Percentiles rank a stretch among this genome's conserved stretches.
phyloP scores from a whole-genome alignment of 2,888 invertebrate genomes.

The Rugalucina vietnamica region DNA sequence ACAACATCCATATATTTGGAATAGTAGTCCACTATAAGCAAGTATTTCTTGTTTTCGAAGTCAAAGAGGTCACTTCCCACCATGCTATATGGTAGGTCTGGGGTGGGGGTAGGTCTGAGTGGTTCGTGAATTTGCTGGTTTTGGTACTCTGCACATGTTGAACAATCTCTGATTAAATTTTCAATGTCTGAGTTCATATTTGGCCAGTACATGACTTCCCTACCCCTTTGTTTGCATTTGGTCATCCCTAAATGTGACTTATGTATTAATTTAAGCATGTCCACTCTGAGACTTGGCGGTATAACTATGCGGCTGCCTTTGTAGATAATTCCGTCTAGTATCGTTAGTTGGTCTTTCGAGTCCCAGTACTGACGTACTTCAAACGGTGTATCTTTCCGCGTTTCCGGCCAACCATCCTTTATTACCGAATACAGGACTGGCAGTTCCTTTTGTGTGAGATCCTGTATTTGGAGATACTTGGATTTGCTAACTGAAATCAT shows the following conservation, averaged over 20 bases:
- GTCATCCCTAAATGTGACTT: constrained; percentile 55
- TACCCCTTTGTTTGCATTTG: constrained; percentile 54
- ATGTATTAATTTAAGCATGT: constrained; percentile 47
- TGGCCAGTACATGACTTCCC: constrained; percentile 58
- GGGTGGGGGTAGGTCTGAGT: constrained; percentile 53
- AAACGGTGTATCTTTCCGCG: constrained; percentile 32
- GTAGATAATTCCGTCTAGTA: constrained; percentile 49
- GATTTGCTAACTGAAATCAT: too few species aligned
- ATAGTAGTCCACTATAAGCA: constrained; percentile 58
- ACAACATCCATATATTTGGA: constrained; percentile 59
- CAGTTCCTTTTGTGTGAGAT: constrained; percentile 40
- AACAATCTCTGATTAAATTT: constrained; percentile 42
- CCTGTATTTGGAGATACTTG: too few species aligned
- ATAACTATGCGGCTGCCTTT: constrained; percentile 53
- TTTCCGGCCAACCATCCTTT: constrained; percentile 56
- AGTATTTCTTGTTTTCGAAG: constrained; percentile 50
- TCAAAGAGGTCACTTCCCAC: constrained; percentile 57
- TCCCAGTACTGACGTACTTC: constrained; percentile 47
- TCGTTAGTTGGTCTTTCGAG: constrained; percentile 43
- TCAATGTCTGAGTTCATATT: constrained; percentile 56
- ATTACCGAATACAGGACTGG: too few species aligned
- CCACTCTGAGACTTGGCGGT: constrained; percentile 44
- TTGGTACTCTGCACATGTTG: constrained; percentile 49
- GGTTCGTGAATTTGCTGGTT: constrained; percentile 52
- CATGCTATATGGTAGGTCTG: constrained; percentile 52